Base-by-base conservation (phyloP, 2,113 vertebrate genomes). In the Climacteris rufus region DNA sequence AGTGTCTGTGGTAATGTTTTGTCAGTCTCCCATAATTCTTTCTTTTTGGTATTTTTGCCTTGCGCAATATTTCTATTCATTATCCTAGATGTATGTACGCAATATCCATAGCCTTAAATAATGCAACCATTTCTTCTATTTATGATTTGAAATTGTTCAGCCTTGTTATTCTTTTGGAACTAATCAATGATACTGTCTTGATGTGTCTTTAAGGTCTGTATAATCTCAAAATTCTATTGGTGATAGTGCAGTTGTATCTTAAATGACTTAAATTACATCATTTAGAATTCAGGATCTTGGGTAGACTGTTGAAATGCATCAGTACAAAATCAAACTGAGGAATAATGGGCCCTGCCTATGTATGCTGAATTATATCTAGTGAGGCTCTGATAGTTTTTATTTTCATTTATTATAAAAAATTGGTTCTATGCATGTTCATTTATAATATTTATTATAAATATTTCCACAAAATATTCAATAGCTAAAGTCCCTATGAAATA, bases 31-130 rank as follows among this genome's bases (percentile, higher is more conserved):
- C 1, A 11, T 44, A 74, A 57, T 86, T 35, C 25, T 24, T 61
- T 33, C 10, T 69, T 37, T 39, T 50, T 15, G 18, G 35, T 57
- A 21, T 35, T 57, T 70, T 56, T 87, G 35, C 19, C 57, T 76
- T 60, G 28, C 4, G 31, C 16, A 35, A 0, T 66, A 25, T 66
- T 42, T 85, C 19, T 40, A 0, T 70, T 70, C 4, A 0, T 68
- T 83, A 15, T 60, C 16, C 10, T 56, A 28, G 37, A 15, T 64
- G 5, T 61, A 19, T 7, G 5, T 49, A 42, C 18, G 28, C 13
- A 22, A 17, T 63, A 57, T 13, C 18, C 21, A 14, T 61, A 74
- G 21, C 50, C 15, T 78, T 54, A 37, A 44, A 23, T 59, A 57
- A 50, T 24, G 7, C 19, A 44, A 11, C 40, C 53, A 2, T 31